phyloP scores from a whole-genome alignment of 2,888 invertebrate species.

The Laothoe populi region DNA sequence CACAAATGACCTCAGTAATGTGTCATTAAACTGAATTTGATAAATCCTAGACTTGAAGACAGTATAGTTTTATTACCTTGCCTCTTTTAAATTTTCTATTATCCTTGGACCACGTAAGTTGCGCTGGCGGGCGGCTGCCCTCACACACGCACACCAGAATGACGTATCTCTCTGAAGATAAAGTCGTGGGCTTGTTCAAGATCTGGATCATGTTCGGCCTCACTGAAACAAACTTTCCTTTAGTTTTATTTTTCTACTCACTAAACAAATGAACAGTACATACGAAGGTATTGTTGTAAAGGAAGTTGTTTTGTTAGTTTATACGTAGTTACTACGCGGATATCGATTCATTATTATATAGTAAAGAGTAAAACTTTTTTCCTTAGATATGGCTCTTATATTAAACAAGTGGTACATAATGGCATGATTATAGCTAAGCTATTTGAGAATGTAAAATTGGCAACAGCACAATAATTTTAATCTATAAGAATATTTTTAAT shows the following conservation, averaged over 20 bases:
- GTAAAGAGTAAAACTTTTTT: too few species aligned
- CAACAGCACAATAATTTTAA: too few species aligned
- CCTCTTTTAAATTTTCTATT: constrained; percentile 90
- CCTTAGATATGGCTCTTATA: too few species aligned
- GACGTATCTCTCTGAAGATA: constrained; percentile 92
- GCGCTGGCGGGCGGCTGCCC: constrained; percentile 94
- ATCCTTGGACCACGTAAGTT: constrained; percentile 93
- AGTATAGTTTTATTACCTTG: constrained; percentile 82
- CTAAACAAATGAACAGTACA: neutral
- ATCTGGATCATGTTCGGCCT: constrained; percentile 92
- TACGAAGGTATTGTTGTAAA: neutral
- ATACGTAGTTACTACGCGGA: too few species aligned
- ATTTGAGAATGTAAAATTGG: too few species aligned
- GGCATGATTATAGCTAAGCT: too few species aligned
- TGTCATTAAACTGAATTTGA: too few species aligned
- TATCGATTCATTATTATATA: too few species aligned
- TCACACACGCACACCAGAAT: constrained; percentile 92
- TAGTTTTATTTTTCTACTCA: constrained; percentile 1
- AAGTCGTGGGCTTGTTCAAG: constrained; percentile 89
- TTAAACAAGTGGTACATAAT: too few species aligned
- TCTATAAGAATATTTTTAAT: too few species aligned
- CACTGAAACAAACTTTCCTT: constrained; percentile 83
- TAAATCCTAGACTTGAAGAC: neutral
- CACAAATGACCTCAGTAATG: too few species aligned
- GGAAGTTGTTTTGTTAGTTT: too few species aligned